phyloP scores from a whole-genome alignment of 2,113 vertebrate species.

The Menidia beryllina region DNA sequence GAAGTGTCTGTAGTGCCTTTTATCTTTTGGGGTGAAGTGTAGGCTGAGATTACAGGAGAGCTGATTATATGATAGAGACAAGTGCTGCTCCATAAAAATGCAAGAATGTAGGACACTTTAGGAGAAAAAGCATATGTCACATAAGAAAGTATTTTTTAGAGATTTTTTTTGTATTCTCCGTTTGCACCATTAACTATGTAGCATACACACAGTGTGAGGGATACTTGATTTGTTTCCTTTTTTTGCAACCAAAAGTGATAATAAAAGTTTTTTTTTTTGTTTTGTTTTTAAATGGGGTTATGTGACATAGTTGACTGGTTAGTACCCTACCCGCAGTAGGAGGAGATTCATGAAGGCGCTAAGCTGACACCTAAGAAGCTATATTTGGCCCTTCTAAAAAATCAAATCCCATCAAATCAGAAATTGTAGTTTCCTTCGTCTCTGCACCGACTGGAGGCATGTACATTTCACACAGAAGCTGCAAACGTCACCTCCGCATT shows the following conservation, averaged over 20 bases:
- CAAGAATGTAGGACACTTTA: slow-evolving; percentile 4
- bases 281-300: no score
- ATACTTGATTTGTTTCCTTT: background rate
- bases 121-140: slow-evolving; percentile 15
- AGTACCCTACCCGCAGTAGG: no score
- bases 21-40: background rate
- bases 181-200: background rate
- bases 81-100: slow-evolving; percentile 12
- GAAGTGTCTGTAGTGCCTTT: background rate
- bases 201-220: background rate
- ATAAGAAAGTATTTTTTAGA: no score
- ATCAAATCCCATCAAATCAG: no score
- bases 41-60: slow-evolving; percentile 32
- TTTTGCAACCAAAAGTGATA: no score
- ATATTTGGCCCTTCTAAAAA: no score
- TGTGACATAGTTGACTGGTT: no score
- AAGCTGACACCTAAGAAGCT: no score
- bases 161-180: background rate
- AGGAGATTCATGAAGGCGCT: no score
- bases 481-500: background rate
- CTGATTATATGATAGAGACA: slow-evolving; percentile 37
- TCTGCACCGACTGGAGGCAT: no score
- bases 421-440: no score
- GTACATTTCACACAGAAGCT: background rate
- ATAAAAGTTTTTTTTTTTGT: no score